Evolutionary conservation across 2,797 vertebrate species (phyloP).

Genomic region (Phyllotis vaccarum): DNA sequence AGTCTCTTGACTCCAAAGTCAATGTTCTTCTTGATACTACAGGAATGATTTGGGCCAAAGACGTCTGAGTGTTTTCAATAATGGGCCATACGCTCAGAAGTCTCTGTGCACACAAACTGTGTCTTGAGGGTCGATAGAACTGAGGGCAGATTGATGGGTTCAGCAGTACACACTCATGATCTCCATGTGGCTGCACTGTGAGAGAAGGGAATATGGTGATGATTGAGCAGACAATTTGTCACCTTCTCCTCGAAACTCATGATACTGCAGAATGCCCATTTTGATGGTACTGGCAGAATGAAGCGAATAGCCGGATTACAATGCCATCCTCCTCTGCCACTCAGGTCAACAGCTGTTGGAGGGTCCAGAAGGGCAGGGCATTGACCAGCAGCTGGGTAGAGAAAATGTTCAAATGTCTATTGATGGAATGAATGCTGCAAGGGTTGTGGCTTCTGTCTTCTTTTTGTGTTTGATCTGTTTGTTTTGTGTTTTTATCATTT

Average conservation of each 20-base stretch:
- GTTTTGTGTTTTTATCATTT: constrained; percentile 55
- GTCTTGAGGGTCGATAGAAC: background rate
- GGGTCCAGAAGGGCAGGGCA: background rate
- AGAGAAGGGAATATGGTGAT: background rate
- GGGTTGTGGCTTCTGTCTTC: background rate
- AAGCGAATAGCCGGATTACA: background rate
- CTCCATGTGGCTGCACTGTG: background rate
- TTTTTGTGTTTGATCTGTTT: background rate
- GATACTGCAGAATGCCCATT: background rate
- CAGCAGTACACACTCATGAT: background rate
- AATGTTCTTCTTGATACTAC: background rate
- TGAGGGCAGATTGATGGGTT: background rate
- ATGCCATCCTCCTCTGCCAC: background rate
- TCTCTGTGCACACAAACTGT: background rate
- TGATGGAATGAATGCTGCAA: background rate
- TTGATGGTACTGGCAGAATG: background rate
- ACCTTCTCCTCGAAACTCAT: background rate
- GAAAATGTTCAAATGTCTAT: background rate
- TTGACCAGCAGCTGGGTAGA: background rate
- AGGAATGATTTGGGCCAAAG: background rate
- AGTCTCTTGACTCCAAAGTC: background rate
- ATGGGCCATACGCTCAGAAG: background rate
- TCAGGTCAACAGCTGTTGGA: background rate
- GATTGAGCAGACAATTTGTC: background rate
- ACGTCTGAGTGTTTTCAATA: background rate